These are phyloP conservation scores for Gymnothorax reevesii DNA, from an alignment of 2,797 vertebrate species.

Conservation along the genomic window DNA sequence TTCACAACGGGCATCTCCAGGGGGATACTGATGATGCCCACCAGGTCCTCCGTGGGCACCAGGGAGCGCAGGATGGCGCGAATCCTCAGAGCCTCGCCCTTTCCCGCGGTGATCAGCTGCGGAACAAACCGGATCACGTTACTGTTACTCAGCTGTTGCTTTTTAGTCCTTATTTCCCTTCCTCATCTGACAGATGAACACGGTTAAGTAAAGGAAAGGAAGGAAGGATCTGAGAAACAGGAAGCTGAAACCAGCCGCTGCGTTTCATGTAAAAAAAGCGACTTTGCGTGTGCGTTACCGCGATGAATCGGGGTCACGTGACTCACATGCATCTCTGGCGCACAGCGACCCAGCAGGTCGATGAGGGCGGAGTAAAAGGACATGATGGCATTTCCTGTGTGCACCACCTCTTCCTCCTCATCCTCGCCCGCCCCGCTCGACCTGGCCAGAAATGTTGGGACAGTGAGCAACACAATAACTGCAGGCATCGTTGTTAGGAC, in stretches of 20 bases:
- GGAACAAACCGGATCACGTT: constrained; percentile 23
- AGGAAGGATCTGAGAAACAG: not conserved
- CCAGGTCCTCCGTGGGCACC: constrained; percentile 93
- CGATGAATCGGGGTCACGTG: not conserved
- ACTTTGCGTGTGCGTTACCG: not conserved
- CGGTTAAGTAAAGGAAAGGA: not conserved
- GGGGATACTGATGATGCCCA: constrained; percentile 96
- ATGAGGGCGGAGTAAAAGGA: constrained; percentile 98
- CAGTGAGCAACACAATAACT: not conserved
- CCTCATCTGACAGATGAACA: no score
- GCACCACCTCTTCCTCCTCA: constrained; percentile 91
- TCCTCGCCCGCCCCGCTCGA: constrained; percentile 72
- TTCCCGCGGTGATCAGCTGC: constrained; percentile 96
- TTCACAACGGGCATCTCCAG: constrained; percentile 87
- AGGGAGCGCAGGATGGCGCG: constrained; percentile 95
- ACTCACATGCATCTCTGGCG: constrained; percentile 96
- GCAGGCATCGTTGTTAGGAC: no score
- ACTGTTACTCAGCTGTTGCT: no score
- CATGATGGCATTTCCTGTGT: constrained; percentile 98
- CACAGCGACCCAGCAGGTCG: constrained; percentile 94
- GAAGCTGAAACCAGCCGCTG: not conserved
- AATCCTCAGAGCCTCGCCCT: constrained; percentile 96
- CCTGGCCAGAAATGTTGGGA: constrained; percentile 57
- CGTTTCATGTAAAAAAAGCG: not conserved
- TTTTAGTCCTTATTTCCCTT: no score